Base-by-base conservation (phyloP, 2,113 vertebrate species). In the Erythrolamprus reginae region DNA sequence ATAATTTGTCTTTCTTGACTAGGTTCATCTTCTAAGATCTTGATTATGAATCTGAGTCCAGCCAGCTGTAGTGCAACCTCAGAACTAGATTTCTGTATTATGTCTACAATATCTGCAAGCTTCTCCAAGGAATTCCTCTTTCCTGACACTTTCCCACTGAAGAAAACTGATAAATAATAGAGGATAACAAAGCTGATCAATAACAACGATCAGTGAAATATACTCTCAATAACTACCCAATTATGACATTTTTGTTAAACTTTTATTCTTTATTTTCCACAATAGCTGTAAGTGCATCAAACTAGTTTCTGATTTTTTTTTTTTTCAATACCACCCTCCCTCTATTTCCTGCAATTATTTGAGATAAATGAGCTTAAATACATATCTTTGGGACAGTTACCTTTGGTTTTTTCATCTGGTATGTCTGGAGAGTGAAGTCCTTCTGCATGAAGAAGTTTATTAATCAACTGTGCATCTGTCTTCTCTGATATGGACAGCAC, bases 401-500 rank as follows among this genome's bases (percentile, higher is more conserved):
- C 98, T 96, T 95, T 96, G 90, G 97, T 96, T 95, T 97, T 97
- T 93, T 98, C 98, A 93, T 98, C 97, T 2, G 96, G 89, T 91
- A 97, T 95, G 0, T 97, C 94, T 0, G 97, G 95, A 28, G 97
- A 96, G 19, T 88, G 87, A 92, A 98, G 95, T 58, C 97, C 97
- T 90, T 99, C 98, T 53, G 96, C 96, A 23, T 93, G 93, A 1
- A 98, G 97, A 48, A 99, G 97, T 94, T 98, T 97, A 1, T 92
- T 90, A 91, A 97, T 97, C 4, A 97, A 95, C 86, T 97, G 94
- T 0, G 92, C 95, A 83, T 98, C 97, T 0, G 93, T 94, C 58
- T 95, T 95, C 58, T 86, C 91, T 0, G 9, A 93, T 5, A 3
- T 84, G 2, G 87, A 1, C 0, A 5, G 33, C 70, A 0, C 70